Evolutionary conservation across 2,113 vertebrate species (phyloP).

Genomic region (Ondatra zibethicus): DNA sequence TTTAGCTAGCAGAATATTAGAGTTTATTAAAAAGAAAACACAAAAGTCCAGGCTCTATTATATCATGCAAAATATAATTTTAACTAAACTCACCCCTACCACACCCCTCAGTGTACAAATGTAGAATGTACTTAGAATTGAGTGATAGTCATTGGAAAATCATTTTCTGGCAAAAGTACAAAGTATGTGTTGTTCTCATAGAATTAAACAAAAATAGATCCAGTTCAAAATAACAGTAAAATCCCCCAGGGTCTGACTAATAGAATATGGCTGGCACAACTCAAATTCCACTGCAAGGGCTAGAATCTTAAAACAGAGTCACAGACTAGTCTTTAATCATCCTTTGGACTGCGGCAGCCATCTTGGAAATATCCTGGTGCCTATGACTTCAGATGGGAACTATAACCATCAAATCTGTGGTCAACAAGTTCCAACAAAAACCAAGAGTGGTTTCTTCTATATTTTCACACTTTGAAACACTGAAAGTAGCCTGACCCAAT

Average conservation of each 20-base stretch:
- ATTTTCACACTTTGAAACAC: not conserved
- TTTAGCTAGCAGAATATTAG: conserved; percentile 10
- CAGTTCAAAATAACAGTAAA: conserved; percentile 82
- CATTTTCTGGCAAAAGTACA: conserved; percentile 81
- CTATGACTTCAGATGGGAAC: not conserved
- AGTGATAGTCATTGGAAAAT: conserved; percentile 81
- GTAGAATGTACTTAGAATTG: conserved; percentile 77
- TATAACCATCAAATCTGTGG: not conserved
- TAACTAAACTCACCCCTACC: conserved; percentile 26
- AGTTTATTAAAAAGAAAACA: not conserved
- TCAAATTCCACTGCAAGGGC: conserved; percentile 67
- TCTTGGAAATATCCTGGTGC: conserved; percentile 21
- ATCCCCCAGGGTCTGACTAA: conserved; percentile 78
- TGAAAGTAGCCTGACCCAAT: not conserved
- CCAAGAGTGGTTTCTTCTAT: not conserved
- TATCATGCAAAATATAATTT: conserved; percentile 28
- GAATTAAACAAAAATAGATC: conserved; percentile 87
- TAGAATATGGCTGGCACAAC: conserved; percentile 81
- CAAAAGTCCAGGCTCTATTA: not conserved
- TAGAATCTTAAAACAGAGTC: conserved; percentile 71
- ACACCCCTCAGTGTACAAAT: conserved; percentile 55
- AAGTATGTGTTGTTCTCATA: conserved; percentile 86
- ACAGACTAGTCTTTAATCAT: conserved; percentile 43
- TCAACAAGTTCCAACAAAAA: not conserved
- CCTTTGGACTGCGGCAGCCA: not conserved